phyloP scores from a whole-genome alignment of 2,113 vertebrate genomes.

The Corvus moneduloides region DNA sequence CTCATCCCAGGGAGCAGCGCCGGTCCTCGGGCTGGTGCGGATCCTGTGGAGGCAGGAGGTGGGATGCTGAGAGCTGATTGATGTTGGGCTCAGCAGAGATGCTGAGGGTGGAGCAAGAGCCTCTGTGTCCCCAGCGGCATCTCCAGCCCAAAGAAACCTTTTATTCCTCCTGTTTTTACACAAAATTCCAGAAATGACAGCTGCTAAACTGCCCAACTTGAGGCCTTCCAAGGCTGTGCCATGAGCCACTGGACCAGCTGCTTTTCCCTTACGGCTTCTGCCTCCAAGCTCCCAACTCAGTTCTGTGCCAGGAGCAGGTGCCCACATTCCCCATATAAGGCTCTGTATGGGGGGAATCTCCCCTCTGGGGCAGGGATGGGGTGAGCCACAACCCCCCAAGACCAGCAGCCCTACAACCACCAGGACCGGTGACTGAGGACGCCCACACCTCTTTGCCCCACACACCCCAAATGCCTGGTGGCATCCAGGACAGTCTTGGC shows the following conservation, averaged over 20 bases:
- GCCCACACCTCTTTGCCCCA: not conserved
- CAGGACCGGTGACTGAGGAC: fast-evolving
- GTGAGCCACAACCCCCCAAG: not conserved
- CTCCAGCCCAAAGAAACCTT: not conserved
- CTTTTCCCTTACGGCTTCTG: not conserved
- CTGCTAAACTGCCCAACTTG: not conserved
- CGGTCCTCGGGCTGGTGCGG: fast-evolving
- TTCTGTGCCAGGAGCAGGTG: not conserved
- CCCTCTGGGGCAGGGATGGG: not conserved
- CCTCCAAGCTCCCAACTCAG: not conserved
- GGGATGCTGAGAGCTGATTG: not conserved
- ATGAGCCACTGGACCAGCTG: not conserved
- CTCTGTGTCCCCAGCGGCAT: not conserved
- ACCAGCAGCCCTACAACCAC: not conserved
- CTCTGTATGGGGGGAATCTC: not conserved
- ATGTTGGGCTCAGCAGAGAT: not conserved
- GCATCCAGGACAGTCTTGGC: not conserved
- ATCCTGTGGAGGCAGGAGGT: not conserved
- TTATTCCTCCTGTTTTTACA: not conserved
- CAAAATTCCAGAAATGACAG: not conserved
- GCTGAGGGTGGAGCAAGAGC: not conserved
- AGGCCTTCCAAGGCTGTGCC: not conserved
- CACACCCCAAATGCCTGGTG: not conserved
- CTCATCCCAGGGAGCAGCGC: fast-evolving
- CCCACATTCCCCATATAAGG: not conserved